Evolutionary conservation across 1,140 invertebrate genomes (phyloP).

Genomic region (Caenorhabditis elegans): WBcel235 BX284606.5:16898001-16898500

Average conservation of each 20-base stretch:
- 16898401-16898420: neutral
- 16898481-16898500: neutral
- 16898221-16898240: neutral
- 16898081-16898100: neutral
- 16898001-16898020: neutral
- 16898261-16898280: neutral
- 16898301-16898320: too few relatives aligned
- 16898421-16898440: neutral
- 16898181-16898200: neutral
- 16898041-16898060: neutral
- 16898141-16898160: slow-evolving; percentile 1
- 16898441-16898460: slow-evolving; percentile 6
- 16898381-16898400: neutral
- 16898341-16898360: neutral
- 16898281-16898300: slow-evolving; percentile 2
- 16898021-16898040: neutral
- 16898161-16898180: neutral
- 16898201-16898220: neutral
- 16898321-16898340: too few relatives aligned
- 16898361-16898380: neutral
- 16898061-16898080: neutral
- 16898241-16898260: neutral
- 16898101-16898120: neutral
- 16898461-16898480: neutral
- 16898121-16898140: neutral